Conservation (phyloP, 37 sponge, comb jelly and placozoan species). For the Hexactinellida sp. region DNA sequence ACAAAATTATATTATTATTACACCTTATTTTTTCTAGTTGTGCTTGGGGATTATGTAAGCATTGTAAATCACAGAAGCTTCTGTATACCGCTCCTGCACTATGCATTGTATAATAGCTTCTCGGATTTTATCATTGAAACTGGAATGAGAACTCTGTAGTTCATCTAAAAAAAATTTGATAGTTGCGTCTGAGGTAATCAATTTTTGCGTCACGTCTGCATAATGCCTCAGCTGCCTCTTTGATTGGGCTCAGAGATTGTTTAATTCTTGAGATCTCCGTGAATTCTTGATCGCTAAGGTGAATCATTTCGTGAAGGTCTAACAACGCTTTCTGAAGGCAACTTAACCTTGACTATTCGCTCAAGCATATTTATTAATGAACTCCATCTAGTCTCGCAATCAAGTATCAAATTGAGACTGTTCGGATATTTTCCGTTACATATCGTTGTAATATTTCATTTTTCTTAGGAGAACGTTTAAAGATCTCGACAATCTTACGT, state of each 20-base stretch:
- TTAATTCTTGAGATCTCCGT: background rate
- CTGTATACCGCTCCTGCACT: background rate
- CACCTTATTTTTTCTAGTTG: background rate
- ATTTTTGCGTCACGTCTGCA: background rate
- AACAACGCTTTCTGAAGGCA: background rate
- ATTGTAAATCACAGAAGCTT: background rate
- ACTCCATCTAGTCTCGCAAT: background rate
- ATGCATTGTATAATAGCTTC: background rate
- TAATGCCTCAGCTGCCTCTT: background rate
- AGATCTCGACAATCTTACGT: slow-evolving; percentile 6
- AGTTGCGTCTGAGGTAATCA: background rate
- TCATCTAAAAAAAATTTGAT: slow-evolving; percentile 2
- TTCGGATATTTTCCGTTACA: slow-evolving; percentile 1
- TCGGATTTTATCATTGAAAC: background rate
- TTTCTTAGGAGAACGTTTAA: background rate
- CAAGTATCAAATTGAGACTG: background rate
- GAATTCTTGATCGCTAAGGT: background rate
- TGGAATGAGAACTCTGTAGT: background rate
- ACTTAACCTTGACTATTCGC: slow-evolving; percentile 2
- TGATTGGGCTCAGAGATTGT: background rate
- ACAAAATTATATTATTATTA: background rate
- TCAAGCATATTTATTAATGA: slow-evolving; percentile 5
- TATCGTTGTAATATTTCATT: slow-evolving; percentile 7
- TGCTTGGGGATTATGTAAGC: background rate
- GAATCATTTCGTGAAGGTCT: background rate